Conservation (phyloP, 2,888 invertebrate species). For the Agrotis clavis region DNA sequence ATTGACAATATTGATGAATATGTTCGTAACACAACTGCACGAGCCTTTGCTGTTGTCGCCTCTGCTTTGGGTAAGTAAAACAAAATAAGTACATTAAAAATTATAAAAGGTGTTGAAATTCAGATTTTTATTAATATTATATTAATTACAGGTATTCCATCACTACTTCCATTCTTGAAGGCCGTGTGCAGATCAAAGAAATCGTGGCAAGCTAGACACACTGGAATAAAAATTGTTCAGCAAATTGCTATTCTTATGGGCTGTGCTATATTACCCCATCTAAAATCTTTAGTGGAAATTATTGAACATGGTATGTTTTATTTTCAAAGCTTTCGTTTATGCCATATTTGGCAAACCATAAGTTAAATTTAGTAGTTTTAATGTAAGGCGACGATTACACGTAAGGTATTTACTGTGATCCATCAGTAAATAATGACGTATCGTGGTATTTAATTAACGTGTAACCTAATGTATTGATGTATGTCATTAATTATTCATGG, state of each 20-base stretch:
- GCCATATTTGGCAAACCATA: neutral
- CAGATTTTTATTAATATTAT: constrained; percentile 7
- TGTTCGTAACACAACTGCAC: constrained; percentile 99
- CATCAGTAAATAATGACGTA: too few species aligned
- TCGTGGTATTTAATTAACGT: too few species aligned
- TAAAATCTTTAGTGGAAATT: constrained; percentile 99
- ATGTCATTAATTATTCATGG: too few species aligned
- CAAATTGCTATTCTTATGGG: constrained; percentile 99
- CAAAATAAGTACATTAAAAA: neutral
- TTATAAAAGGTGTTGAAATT: neutral
- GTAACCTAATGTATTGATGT: too few species aligned
- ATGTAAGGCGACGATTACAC: too few species aligned
- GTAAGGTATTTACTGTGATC: too few species aligned
- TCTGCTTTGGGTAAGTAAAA: constrained; percentile 95
- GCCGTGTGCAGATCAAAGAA: constrained; percentile 99
- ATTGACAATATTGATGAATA: constrained; percentile 99
- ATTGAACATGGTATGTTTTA: constrained; percentile 97
- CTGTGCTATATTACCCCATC: constrained; percentile 99
- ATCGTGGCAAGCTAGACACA: constrained; percentile 99
- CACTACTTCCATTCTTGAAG: constrained; percentile 98
- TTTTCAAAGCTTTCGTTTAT: neutral
- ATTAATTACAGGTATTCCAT: constrained; percentile 94
- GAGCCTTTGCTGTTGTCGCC: constrained; percentile 99
- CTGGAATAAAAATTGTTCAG: constrained; percentile 99
- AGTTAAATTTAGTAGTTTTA: neutral